Evolutionary conservation across 2,888 invertebrate genomes (phyloP), one percentile per base, ranked within the genome.

Genomic region (Leucophenga montana): DNA sequence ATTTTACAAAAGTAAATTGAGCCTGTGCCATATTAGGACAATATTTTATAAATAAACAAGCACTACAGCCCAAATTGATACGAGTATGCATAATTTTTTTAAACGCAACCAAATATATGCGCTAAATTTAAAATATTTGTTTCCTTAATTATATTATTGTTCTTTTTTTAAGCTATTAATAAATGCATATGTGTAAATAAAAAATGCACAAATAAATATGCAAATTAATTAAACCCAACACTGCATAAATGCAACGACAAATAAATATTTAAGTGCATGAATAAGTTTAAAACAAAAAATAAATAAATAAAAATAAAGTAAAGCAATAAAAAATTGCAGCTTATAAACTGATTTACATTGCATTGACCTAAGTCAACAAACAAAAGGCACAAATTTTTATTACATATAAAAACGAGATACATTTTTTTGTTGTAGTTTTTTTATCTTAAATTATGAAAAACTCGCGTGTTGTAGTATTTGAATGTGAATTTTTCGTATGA

Each of bases 281-380:
- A 59, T 59, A 13, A 27, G 27, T 59, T 14, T n/a, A n/a, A n/a
- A 57, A 27, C 27, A 31, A 16, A 13, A 27, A 14, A 59, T 31
- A 59, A 59, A 59, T 13, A 27, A 5, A 3, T 14, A 27, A 56
- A 59, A 59, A 27, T 31, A 57, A 57, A 31, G 27, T 3, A 33
- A 3, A 39, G 39, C 39, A 39, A 39, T 11, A 39, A 76, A 77
- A 74, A 75, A 75, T 69, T 59, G 76, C 73, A 54, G 67, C 61
- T 68, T 68, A n/a, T n/a, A 72, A 75, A 73, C 71, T 75, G 80
- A 22, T 46, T 78, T 79, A 83, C 78, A 39, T 39, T 39, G 39
- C 39, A 39, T 39, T 39, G 39, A 39, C 39, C 39, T 39, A 39
- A 39, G 39, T 11, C 39, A 39, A 8, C 3, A 39, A 1, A 39